Conservation (phyloP, 92 coral and sea anemone genomes). For the Umimayanthus kanabou region DNA sequence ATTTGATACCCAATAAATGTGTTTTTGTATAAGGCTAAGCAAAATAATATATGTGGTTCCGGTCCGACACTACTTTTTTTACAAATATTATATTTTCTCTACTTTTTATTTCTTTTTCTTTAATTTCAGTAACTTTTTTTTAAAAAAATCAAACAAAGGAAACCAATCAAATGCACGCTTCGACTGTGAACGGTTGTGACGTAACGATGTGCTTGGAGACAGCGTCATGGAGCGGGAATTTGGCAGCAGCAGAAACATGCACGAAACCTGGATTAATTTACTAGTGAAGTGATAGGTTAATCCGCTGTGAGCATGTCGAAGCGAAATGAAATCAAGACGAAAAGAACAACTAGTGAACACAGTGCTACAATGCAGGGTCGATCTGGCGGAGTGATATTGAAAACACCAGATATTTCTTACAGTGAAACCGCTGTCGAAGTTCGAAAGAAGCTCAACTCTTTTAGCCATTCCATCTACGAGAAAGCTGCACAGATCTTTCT, state of each 20-base stretch:
- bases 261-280: not conserved
- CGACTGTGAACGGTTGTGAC: constrained; percentile 29
- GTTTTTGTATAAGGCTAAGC: too few species aligned
- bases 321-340: constrained; percentile 57
- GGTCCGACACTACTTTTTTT: too few species aligned
- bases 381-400: constrained; percentile 36
- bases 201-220: constrained; percentile 40
- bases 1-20: too few species aligned
- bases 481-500: constrained; percentile 85
- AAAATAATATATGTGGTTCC: too few species aligned
- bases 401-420: constrained; percentile 50
- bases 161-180: constrained; percentile 20
- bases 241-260: constrained; percentile 8
- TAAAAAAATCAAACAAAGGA: not conserved
- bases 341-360: constrained; percentile 62
- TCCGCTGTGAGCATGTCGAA: constrained; percentile 41
- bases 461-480: constrained; percentile 85
- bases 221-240: constrained; percentile 28
- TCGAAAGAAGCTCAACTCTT: constrained; percentile 65
- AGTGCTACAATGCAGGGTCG: constrained; percentile 50
- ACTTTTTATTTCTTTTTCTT: too few species aligned
- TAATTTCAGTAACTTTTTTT: too few species aligned
- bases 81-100: too few species aligned
- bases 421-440: constrained; percentile 63
- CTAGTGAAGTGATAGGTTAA: not conserved